Evolutionary conservation across 2,113 vertebrate genomes (phyloP).

Genomic region (Phyllostomus hastatus): DNA sequence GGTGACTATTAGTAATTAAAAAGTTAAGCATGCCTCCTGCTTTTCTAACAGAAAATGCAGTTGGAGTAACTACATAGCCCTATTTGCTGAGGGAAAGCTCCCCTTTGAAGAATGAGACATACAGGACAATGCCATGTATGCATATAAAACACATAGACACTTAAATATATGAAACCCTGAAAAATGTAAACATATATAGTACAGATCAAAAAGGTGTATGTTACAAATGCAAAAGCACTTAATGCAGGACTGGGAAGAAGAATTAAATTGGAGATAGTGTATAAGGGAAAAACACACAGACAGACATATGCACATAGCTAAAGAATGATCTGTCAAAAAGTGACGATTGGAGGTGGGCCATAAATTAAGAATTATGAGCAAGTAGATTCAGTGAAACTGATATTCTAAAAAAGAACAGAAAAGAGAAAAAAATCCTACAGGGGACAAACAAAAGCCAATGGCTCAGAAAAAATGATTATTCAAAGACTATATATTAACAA

Average conservation of each 20-base stretch:
- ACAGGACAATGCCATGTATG: not conserved
- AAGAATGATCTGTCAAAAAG: conserved; percentile 8
- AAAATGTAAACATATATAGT: not conserved
- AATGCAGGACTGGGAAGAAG: not conserved
- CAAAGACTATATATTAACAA: not conserved
- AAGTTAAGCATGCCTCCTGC: not conserved
- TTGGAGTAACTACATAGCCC: not conserved
- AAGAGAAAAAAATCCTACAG: not conserved
- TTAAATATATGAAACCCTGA: not conserved
- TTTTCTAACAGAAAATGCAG: conserved; percentile 19
- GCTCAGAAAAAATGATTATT: not conserved
- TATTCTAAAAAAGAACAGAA: not conserved
- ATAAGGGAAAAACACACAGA: not conserved
- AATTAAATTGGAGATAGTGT: not conserved
- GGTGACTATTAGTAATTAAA: not conserved
- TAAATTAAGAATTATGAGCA: conserved; percentile 11
- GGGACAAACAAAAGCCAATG: conserved; percentile 19
- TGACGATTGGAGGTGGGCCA: not conserved
- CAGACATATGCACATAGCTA: not conserved
- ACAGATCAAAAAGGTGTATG: not conserved
- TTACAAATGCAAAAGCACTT: conserved; percentile 39
- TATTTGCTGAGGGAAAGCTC: not conserved
- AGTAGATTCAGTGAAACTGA: conserved; percentile 18
- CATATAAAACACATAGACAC: not conserved
- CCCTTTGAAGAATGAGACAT: not conserved